Percentiles rank a stretch among this genome's conserved stretches.
phyloP scores from a whole-genome alignment of 2,888 invertebrate genomes.

The Phlogophora meticulosa region DNA sequence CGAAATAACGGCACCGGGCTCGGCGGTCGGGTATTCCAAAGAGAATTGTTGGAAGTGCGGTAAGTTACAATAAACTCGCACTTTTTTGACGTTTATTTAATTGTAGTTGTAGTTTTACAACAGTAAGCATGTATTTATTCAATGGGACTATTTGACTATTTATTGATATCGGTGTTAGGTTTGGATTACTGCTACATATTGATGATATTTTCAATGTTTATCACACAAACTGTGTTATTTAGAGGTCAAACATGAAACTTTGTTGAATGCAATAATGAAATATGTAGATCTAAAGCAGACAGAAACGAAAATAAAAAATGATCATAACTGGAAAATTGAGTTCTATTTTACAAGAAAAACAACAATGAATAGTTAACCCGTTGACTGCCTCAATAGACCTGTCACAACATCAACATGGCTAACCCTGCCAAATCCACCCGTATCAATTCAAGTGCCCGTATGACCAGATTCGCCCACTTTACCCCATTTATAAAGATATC shows the following conservation, averaged over 20 bases:
- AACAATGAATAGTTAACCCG: conserved; percentile 61
- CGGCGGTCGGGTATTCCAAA: conserved; percentile 40
- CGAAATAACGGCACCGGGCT: conserved; percentile 54
- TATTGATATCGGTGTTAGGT: not conserved
- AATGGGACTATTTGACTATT: conserved; percentile 1
- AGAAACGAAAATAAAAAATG: not conserved
- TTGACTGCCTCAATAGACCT: conserved; percentile 76
- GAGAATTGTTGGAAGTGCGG: conserved; percentile 37
- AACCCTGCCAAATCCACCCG: conserved; percentile 81
- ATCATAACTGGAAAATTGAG: not conserved
- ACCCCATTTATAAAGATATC: conserved; percentile 89
- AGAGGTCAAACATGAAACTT: not conserved
- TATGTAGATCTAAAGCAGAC: not conserved
- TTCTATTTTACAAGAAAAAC: conserved; percentile 12
- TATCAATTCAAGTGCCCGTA: conserved; percentile 87
- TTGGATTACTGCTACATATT: not conserved
- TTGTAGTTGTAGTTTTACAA: conserved; percentile 2
- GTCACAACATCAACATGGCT: conserved; percentile 82
- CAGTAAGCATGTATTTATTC: not conserved
- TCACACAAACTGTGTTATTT: not conserved
- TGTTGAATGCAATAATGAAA: too few species aligned
- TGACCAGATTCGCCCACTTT: conserved; percentile 86
- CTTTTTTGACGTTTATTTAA: conserved; percentile 38
- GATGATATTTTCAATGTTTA: not conserved
- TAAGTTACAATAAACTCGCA: conserved; percentile 33